Evolutionary conservation across 2,113 vertebrate species (phyloP).

Genomic region (Ursus arctos): DNA sequence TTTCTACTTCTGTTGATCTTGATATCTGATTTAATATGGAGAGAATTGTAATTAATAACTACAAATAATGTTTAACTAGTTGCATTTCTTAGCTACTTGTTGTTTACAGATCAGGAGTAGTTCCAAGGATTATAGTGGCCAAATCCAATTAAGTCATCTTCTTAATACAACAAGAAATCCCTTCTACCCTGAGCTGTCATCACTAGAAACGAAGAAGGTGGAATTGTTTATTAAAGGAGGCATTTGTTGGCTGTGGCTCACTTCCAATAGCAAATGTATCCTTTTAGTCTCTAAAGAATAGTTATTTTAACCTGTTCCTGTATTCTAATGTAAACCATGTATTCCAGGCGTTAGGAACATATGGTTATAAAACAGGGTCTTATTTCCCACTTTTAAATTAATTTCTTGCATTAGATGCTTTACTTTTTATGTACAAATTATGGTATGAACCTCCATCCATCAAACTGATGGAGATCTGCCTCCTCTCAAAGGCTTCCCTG

Average conservation of each 20-base stretch:
- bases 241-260: background rate
- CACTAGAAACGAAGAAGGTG: background rate
- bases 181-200: slow-evolving; percentile 27
- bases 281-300: background rate
- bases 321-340: slow-evolving; percentile 10
- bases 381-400: slow-evolving; percentile 34
- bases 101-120: slow-evolving; percentile 13
- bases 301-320: slow-evolving; percentile 14
- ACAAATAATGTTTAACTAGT: background rate
- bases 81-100: background rate
- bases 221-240: background rate
- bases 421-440: slow-evolving; percentile 37
- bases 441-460: background rate
- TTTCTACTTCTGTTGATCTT: background rate
- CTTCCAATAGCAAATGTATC: slow-evolving; percentile 31
- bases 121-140: background rate
- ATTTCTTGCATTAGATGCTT: slow-evolving; percentile 15
- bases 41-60: background rate
- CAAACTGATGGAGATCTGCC: background rate
- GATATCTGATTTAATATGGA: background rate
- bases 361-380: background rate
- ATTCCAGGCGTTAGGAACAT: background rate
- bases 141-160: slow-evolving; percentile 30
- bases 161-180: background rate
- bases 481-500: background rate